Evolutionary conservation across 2,797 vertebrate genomes (phyloP), one percentile per base, ranked within the genome.

Genomic region (Dallia pectoralis): DNA sequence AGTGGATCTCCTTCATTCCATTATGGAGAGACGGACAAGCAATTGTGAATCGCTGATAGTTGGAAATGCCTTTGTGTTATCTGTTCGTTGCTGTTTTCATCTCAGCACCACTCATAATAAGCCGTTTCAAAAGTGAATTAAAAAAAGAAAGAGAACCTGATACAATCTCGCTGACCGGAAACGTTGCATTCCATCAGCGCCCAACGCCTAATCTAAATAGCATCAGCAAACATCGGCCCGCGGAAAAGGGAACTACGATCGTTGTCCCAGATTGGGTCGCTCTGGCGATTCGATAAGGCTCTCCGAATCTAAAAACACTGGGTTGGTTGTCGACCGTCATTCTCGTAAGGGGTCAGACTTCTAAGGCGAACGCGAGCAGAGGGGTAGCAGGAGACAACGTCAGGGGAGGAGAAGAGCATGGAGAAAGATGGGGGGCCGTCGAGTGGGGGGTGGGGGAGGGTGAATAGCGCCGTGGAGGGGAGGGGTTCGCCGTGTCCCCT

Each of bases 181-280:
- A 59, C 9, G 22, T 56, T n/a, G 11, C 19, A 53, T 53, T 67
- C 25, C 65, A 22, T 14, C 47, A 18, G 47, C 40, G 70, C 74
- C 70, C 59, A n/a, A 48, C 47, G 4, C 29, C 22, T 73, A 84
- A 87, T 89, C 89, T 88, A 88, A 44, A 44, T 44, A 44, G 40
- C 40, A 44, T 44, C 40, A 14, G 40, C 6, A 44, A 14, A 44
- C 40, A 44, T 14, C 11, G 40, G 7, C 9, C 40, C 5, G 40
- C 14, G 9, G 14, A 11, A 2, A 44, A 14, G 11, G 40, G 40
- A 44, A 44, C 9, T 14, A 14, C 40, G 40, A 44, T 44, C 14
- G 40, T 12, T 12, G 40, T 12, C 9, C 0, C 40, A 44, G 40
- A 44, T 44, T 14, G 40, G 40, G 40, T 14, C 40, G 5, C 11